phyloP scores from a whole-genome alignment of 2,113 vertebrate species.

The Apistogramma diplotaenia region DNA sequence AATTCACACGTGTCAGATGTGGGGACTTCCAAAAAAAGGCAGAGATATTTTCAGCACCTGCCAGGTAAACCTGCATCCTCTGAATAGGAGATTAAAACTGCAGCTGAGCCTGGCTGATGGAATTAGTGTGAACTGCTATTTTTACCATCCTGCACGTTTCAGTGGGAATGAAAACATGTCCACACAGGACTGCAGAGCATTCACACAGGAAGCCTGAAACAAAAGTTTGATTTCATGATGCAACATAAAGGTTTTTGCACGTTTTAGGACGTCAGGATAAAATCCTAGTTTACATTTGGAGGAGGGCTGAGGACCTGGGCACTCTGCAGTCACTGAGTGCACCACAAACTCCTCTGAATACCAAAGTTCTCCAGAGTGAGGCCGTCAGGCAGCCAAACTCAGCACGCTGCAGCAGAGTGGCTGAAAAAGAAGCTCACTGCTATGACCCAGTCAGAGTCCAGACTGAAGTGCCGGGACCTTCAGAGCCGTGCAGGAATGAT shows the following conservation, averaged over 20 bases:
- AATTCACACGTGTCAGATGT: neutral
- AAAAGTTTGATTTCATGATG: neutral
- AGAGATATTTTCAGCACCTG: neutral
- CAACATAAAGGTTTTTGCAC: fast-evolving
- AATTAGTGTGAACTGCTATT: neutral
- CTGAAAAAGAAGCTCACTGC: neutral
- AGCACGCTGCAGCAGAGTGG: neutral
- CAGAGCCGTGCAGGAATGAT: too few species aligned
- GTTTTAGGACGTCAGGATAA: neutral
- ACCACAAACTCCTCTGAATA: too few species aligned
- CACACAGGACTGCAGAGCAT: neutral
- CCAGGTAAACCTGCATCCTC: neutral
- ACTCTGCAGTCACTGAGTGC: too few species aligned
- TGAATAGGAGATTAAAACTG: neutral
- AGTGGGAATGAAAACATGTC: neutral
- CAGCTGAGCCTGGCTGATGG: neutral
- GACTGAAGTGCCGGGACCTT: neutral
- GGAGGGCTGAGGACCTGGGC: neutral
- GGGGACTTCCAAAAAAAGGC: neutral
- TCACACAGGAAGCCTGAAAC: neutral
- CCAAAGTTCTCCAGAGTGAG: neutral
- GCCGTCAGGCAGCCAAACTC: neutral
- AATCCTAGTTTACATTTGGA: neutral
- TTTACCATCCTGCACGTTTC: neutral
- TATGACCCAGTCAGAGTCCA: neutral